Evolutionary conservation across 2,113 vertebrate species (phyloP).

Genomic region (Salminus brasiliensis): DNA sequence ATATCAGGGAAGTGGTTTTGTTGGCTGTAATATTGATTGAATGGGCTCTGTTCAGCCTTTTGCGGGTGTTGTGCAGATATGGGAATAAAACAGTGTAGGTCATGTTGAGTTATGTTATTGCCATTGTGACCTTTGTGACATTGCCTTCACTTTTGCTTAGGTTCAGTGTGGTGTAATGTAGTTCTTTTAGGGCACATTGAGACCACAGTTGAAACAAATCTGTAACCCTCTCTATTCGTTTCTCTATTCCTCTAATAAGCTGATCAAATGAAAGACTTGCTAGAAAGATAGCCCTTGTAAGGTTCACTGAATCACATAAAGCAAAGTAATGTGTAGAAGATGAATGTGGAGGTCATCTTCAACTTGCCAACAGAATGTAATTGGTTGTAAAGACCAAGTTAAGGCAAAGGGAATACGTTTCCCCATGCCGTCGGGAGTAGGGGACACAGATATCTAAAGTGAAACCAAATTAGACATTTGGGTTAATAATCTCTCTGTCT

Average conservation of each 20-base stretch:
- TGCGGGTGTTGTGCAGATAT: not conserved
- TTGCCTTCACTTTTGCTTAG: not conserved
- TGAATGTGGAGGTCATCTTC: not conserved
- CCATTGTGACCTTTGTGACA: not conserved
- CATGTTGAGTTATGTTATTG: not conserved
- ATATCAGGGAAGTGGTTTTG: not conserved
- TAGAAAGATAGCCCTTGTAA: not conserved
- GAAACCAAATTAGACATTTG: not conserved
- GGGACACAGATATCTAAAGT: not conserved
- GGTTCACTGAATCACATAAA: not conserved
- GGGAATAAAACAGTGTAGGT: not conserved
- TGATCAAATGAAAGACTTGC: not conserved
- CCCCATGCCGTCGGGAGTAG: not conserved
- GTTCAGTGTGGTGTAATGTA: not conserved
- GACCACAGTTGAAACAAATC: not conserved
- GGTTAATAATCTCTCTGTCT: not conserved
- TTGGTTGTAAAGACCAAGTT: constrained; percentile 4
- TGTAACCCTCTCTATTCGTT: not conserved
- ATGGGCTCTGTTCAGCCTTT: not conserved
- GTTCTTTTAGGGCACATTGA: not conserved
- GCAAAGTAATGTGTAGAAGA: not conserved
- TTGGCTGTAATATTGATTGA: not conserved
- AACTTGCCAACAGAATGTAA: not conserved
- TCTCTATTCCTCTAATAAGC: not conserved
- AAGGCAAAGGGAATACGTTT: not conserved